These are phyloP conservation scores for Montipora sp. DNA, from an alignment of 64 coral and sea anemone genomes.

Conservation along the genomic window DNA sequence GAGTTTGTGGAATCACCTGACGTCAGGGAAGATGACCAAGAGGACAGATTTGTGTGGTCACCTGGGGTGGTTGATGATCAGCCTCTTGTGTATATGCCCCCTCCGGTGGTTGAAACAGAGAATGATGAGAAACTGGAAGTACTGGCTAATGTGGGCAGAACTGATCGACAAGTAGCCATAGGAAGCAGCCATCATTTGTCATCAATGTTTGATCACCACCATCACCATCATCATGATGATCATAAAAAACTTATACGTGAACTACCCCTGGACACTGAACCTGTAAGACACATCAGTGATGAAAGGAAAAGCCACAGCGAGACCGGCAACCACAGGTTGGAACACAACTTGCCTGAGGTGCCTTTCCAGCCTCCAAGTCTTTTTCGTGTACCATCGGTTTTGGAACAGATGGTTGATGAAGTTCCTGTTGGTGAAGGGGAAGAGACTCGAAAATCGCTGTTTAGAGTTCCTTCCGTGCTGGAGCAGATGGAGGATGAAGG, in stretches of 20 bases:
- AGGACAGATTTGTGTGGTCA: conserved; percentile 37
- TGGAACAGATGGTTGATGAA: conserved; percentile 86
- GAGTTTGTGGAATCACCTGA: neutral
- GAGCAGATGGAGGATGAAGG: conserved; percentile 82
- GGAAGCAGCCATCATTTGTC: conserved; percentile 42
- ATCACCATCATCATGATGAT: conserved; percentile 51
- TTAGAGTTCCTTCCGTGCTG: conserved; percentile 71
- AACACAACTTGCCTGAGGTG: conserved; percentile 14
- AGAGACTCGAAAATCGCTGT: conserved; percentile 10
- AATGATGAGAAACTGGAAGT: conserved; percentile 27
- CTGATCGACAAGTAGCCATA: conserved; percentile 13
- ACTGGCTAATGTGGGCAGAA: conserved; percentile 33
- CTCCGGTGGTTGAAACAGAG: conserved; percentile 45
- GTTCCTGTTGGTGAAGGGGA: neutral
- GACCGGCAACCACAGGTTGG: conserved; percentile 15
- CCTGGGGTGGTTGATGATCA: conserved; percentile 36
- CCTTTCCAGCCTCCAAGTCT: conserved; percentile 6
- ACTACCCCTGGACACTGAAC: conserved; percentile 35
- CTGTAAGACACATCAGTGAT: conserved; percentile 36
- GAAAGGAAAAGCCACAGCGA: conserved; percentile 21
- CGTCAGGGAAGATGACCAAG: neutral
- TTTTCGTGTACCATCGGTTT: conserved; percentile 74
- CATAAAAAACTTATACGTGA: conserved; percentile 34
- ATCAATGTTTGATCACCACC: conserved; percentile 22
- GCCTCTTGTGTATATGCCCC: conserved; percentile 33